Evolutionary conservation across 2,888 invertebrate species (phyloP).

Genomic region (Macroteleia sp.): DNA sequence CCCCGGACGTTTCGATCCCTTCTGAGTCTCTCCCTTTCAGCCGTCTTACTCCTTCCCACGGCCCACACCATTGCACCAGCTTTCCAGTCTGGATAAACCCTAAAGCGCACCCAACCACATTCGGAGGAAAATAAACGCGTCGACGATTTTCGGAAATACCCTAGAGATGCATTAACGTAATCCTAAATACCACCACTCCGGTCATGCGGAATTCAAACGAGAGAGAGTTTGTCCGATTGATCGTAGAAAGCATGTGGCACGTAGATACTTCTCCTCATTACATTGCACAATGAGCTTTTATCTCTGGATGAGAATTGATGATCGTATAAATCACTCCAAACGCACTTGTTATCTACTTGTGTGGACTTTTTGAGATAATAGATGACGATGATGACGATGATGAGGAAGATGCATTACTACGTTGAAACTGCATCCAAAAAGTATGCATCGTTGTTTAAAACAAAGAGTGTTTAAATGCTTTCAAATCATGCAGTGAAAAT

Average conservation of each 20-base stretch:
- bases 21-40: constrained; percentile 26
- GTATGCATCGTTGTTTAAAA: neutral
- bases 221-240: constrained; percentile 66
- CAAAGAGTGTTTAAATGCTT: neutral
- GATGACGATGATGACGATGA: constrained; percentile 32
- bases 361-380: constrained; percentile 35
- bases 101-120: constrained; percentile 63
- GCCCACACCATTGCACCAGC: constrained; percentile 64
- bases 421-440: neutral
- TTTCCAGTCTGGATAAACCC: constrained; percentile 63
- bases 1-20: constrained; percentile 57
- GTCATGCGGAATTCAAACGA: constrained; percentile 75
- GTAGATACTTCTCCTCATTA: constrained; percentile 53
- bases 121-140: constrained; percentile 70
- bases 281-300: constrained; percentile 63
- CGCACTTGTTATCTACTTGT: constrained; percentile 32
- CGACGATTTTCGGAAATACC: constrained; percentile 74
- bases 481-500: neutral
- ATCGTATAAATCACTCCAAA: constrained; percentile 43
- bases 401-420: constrained; percentile 2
- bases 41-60: constrained; percentile 67
- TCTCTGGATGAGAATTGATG: constrained; percentile 52
- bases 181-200: constrained; percentile 74
- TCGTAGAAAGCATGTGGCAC: constrained; percentile 55
- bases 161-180: constrained; percentile 75